phyloP scores from a whole-genome alignment of 2,797 vertebrate genomes.

The Cyclopterus lumpus region DNA sequence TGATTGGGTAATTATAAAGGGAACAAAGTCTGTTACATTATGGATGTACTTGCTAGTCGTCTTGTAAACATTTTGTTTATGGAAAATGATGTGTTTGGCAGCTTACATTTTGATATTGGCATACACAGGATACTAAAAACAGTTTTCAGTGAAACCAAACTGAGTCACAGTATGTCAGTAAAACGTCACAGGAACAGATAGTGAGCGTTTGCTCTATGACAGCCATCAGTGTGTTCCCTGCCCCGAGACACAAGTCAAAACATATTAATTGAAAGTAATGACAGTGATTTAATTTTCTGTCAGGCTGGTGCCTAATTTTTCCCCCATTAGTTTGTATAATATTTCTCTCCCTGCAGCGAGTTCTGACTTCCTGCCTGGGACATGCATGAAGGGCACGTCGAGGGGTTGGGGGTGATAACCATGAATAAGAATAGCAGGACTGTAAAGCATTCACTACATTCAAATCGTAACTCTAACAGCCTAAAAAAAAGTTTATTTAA shows the following conservation, averaged over 20 bases:
- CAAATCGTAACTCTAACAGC: not conserved
- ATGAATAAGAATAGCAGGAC: constrained; percentile 18
- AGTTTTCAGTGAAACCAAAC: constrained; percentile 34
- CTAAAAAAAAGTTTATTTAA: constrained; percentile 11
- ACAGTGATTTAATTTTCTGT: constrained; percentile 65
- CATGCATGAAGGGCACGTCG: constrained; percentile 10
- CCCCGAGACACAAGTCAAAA: constrained; percentile 69
- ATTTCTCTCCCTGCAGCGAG: constrained; percentile 52
- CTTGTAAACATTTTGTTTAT: constrained; percentile 64
- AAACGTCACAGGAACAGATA: constrained; percentile 54
- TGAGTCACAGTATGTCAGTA: constrained; percentile 54
- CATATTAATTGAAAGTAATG: constrained; percentile 72
- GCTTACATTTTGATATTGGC: constrained; percentile 47
- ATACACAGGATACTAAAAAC: constrained; percentile 27
- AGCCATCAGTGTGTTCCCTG: constrained; percentile 43
- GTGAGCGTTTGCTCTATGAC: constrained; percentile 40
- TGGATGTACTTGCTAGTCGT: constrained; percentile 42
- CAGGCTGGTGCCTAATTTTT: constrained; percentile 56
- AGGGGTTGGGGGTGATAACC: not conserved
- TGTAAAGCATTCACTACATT: not conserved
- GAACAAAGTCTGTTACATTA: constrained; percentile 54
- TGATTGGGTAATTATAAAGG: constrained; percentile 66
- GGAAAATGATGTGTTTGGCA: constrained; percentile 43
- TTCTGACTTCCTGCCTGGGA: constrained; percentile 36
- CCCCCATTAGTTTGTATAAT: constrained; percentile 63